Percentiles rank a stretch among this genome's conserved stretches.
These are phyloP conservation scores for Bruchidius siliquastri DNA, from an alignment of 2,888 invertebrate genomes.

Conservation along the genomic window DNA sequence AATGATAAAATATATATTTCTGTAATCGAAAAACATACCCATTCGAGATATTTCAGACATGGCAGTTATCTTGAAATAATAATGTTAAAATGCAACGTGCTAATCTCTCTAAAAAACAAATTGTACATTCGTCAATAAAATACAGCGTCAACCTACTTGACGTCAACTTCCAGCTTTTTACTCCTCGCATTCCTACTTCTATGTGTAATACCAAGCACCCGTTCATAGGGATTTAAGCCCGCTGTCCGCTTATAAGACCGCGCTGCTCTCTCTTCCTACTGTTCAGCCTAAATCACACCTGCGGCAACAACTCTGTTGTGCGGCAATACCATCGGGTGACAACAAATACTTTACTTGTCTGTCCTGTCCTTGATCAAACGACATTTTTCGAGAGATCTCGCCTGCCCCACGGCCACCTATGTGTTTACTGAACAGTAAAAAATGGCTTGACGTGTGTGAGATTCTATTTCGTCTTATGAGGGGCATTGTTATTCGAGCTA, in stretches of 20 bases:
- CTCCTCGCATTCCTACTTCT: conserved; percentile 6
- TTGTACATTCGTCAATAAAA: too few species aligned
- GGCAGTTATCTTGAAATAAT: too few species aligned
- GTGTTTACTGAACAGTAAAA: background rate
- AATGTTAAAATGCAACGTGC: too few species aligned
- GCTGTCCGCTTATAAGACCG: conserved; percentile 6
- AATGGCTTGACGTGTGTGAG: background rate
- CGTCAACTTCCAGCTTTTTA: background rate
- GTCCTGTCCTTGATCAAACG: conserved; percentile 10
- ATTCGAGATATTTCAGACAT: too few species aligned
- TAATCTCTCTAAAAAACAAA: too few species aligned
- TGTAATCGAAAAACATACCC: too few species aligned
- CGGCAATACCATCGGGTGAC: conserved; percentile 9
- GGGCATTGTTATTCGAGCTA: background rate
- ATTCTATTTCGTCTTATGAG: background rate
- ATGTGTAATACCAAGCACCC: background rate
- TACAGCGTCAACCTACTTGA: too few species aligned
- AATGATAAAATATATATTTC: too few species aligned
- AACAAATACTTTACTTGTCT: conserved; percentile 12
- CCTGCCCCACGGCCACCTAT: background rate
- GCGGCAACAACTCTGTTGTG: conserved; percentile 9
- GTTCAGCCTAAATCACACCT: conserved; percentile 10
- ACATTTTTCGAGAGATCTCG: conserved; percentile 5
- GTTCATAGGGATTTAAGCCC: conserved; percentile 3
- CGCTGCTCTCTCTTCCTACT: conserved; percentile 5